Evolutionary conservation across 37 sponge, comb jelly and placozoan species (phyloP).

Genomic region (Dysidea cf. avara): DNA sequence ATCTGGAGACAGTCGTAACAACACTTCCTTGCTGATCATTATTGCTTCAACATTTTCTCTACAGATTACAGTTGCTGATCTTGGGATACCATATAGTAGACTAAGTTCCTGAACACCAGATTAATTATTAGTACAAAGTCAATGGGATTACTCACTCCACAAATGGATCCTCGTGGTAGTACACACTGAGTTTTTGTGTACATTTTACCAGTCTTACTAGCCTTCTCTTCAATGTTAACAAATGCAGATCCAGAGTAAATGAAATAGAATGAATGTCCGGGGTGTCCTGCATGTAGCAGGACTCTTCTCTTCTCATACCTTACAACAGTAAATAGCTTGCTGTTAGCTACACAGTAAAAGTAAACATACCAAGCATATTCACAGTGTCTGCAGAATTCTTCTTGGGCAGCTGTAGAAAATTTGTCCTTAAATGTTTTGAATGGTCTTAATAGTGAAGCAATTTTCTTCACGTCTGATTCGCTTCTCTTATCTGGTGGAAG

Average conservation of each 20-base stretch:
- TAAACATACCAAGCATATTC: slow-evolving; percentile 30
- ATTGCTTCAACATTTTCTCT: slow-evolving; percentile 46
- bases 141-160: background rate
- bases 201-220: slow-evolving; percentile 24
- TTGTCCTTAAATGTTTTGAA: slow-evolving; percentile 34
- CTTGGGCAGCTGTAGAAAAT: slow-evolving; percentile 5
- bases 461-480: slow-evolving; percentile 5
- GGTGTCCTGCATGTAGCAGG: slow-evolving; percentile 38
- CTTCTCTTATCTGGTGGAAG: slow-evolving; percentile 10
- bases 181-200: slow-evolving; percentile 42
- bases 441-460: slow-evolving; percentile 23
- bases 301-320: slow-evolving; percentile 64
- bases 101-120: slow-evolving; percentile 37
- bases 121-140: no score
- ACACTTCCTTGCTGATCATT: slow-evolving; percentile 12
- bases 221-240: slow-evolving; percentile 48
- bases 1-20: slow-evolving; percentile 32
- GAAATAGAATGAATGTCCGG: slow-evolving; percentile 28
- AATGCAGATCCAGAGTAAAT: slow-evolving; percentile 56
- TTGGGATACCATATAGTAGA: slow-evolving; percentile 28
- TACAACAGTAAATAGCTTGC: background rate
- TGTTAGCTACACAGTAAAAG: background rate
- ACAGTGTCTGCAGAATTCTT: slow-evolving; percentile 41
- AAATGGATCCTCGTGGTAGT: background rate
- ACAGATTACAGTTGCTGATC: slow-evolving; percentile 40